phyloP scores from a whole-genome alignment of 1,140 invertebrate species.

The Nasonia longicornis region DNA sequence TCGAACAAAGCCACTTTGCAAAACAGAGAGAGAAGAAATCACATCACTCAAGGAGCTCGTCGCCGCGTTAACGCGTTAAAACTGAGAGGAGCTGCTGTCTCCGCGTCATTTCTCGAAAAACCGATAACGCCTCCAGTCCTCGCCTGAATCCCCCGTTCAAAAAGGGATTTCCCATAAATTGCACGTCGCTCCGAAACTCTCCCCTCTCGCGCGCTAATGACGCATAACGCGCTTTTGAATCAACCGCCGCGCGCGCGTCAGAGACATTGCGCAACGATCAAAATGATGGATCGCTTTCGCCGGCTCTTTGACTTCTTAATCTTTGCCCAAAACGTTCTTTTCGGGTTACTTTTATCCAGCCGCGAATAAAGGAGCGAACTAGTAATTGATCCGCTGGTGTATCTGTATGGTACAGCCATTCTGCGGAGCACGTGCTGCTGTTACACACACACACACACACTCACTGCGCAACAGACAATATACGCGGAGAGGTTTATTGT shows the following conservation, averaged over 20 bases:
- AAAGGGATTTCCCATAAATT: too few species aligned
- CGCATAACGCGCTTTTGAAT: neutral
- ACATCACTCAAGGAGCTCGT: too few species aligned
- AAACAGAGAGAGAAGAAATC: too few species aligned
- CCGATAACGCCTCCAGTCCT: too few species aligned
- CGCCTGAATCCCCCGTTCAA: too few species aligned
- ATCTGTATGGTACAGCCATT: too few species aligned
- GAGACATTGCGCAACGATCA: constrained; percentile 4
- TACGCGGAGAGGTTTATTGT: neutral
- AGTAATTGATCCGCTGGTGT: neutral
- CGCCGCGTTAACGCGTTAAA: too few species aligned
- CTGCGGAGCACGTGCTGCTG: neutral
- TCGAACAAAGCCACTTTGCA: too few species aligned
- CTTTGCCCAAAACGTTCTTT: neutral
- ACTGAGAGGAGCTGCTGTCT: too few species aligned
- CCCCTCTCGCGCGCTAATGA: neutral
- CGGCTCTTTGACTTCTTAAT: constrained; percentile 26
- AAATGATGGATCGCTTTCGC: neutral
- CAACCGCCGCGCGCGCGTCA: neutral
- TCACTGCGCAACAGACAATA: neutral
- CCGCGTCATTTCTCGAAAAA: too few species aligned
- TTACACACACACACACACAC: neutral
- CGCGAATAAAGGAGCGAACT: neutral
- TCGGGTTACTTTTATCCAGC: neutral
- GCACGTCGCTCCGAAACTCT: too few species aligned